These are phyloP conservation scores for Eleginops maclovinus DNA, from an alignment of 2,113 vertebrate genomes.

Conservation along the genomic window DNA sequence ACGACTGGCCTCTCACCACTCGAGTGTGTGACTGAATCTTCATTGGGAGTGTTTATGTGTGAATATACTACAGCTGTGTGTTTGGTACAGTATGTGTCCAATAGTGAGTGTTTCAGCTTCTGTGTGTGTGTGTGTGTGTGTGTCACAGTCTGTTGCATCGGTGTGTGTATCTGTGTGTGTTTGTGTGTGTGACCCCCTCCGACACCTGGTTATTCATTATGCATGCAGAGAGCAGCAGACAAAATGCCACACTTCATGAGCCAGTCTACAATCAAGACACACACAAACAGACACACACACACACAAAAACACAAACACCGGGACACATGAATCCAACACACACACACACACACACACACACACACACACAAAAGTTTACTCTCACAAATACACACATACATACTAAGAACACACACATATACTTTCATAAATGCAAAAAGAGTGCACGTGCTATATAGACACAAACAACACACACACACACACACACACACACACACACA, in stretches of 20 bases:
- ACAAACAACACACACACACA: conserved; percentile 18
- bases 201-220: conserved; percentile 87
- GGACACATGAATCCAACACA: conserved; percentile 25
- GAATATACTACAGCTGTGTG: conserved; percentile 22
- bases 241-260: conserved; percentile 86
- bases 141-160: conserved; percentile 16
- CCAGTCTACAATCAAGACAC: conserved; percentile 65
- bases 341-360: conserved; percentile 4
- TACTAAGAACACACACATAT: conserved; percentile 11
- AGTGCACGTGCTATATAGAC: no score
- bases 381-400: conserved; percentile 18
- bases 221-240: conserved; percentile 83
- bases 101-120: conserved; percentile 18
- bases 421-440: no score
- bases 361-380: no score
- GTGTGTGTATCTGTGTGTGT: conserved; percentile 19
- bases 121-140: conserved; percentile 51
- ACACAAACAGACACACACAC: no score
- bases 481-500: neutral
- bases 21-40: conserved; percentile 30
- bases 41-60: conserved; percentile 42
- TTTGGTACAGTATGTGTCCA: conserved; percentile 34
- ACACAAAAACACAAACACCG: conserved; percentile 37
- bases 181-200: conserved; percentile 72
- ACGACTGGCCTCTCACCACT: conserved; percentile 35